Conservation (phyloP, 2,888 invertebrate genomes). For the Amphipyra berbera region DNA sequence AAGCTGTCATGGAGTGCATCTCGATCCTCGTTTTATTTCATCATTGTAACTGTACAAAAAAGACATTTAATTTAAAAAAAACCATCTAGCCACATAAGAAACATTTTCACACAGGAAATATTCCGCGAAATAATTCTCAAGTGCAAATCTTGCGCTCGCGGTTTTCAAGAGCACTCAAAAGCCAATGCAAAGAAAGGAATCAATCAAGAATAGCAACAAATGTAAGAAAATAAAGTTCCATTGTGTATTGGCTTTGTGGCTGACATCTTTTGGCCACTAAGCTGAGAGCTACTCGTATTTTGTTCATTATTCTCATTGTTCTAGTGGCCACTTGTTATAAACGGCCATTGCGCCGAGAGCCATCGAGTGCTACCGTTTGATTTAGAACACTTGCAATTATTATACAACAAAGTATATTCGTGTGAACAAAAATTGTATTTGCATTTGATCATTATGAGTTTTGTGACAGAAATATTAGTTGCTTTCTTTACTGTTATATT, state of each 20-base stretch:
- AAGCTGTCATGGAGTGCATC: conserved; percentile 74
- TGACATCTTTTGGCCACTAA: conserved; percentile 85
- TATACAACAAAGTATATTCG: conserved; percentile 44
- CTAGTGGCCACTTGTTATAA: conserved; percentile 72
- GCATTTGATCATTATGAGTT: conserved; percentile 25
- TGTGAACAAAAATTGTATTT: conserved; percentile 56
- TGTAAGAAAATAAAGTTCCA: conserved; percentile 82
- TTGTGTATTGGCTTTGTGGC: conserved; percentile 72
- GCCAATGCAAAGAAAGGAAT: conserved; percentile 73
- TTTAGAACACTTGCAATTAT: conserved; percentile 60
- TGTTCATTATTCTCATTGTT: conserved; percentile 84
- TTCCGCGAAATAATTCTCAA: conserved; percentile 68
- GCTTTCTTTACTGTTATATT: no score
- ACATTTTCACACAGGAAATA: conserved; percentile 64
- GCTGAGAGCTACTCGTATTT: conserved; percentile 75
- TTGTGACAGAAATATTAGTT: conserved; percentile 1
- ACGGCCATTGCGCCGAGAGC: conserved; percentile 71
- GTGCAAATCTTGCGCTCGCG: conserved; percentile 61
- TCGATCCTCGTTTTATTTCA: conserved; percentile 60
- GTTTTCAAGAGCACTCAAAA: conserved; percentile 72
- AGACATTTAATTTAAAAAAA: conserved; percentile 15
- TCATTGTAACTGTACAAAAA: conserved; percentile 56
- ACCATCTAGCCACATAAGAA: conserved; percentile 13
- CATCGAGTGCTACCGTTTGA: conserved; percentile 72
- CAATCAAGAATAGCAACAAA: conserved; percentile 82